Evolutionary conservation across 2,797 vertebrate genomes (phyloP).

Genomic region (Pseudochirops corinnae): DNA sequence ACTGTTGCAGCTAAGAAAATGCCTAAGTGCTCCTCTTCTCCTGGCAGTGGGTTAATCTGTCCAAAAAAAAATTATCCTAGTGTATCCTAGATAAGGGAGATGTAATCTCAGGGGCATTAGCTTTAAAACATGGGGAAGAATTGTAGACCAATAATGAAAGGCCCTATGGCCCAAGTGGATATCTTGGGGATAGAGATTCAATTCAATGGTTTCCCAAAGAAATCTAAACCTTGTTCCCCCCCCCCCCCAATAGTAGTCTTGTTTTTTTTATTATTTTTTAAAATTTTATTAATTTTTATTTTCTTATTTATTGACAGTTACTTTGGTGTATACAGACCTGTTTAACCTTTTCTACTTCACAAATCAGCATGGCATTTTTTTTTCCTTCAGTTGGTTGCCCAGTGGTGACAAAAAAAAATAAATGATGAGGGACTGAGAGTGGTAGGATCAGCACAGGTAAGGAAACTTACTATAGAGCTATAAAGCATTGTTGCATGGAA

Average conservation of each 20-base stretch:
- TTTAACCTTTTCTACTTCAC: no score
- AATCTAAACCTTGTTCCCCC: not conserved
- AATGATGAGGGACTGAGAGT: not conserved
- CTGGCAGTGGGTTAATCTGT: not conserved
- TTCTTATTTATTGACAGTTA: not conserved
- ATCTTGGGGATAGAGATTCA: not conserved
- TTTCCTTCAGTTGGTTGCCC: no score
- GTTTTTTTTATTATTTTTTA: not conserved
- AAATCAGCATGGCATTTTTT: not conserved
- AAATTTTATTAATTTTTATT: no score
- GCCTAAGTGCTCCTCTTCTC: not conserved
- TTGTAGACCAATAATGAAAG: not conserved
- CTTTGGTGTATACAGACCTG: fast-evolving
- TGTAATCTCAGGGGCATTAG: not conserved
- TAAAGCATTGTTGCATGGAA: not conserved
- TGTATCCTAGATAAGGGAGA: not conserved
- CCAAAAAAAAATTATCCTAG: not conserved
- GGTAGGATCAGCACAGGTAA: not conserved
- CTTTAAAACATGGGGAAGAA: not conserved
- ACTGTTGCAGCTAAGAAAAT: not conserved
- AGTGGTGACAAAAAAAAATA: not conserved
- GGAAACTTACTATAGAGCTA: not conserved
- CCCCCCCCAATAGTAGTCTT: not conserved
- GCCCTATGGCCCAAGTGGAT: not conserved
- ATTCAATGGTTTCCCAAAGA: not conserved